A percentile compares a stretch with the other conserved stretches of the same genome.
phyloP scores from a whole-genome alignment of 2,888 invertebrate species.

The Willowsia nigromaculata region DNA sequence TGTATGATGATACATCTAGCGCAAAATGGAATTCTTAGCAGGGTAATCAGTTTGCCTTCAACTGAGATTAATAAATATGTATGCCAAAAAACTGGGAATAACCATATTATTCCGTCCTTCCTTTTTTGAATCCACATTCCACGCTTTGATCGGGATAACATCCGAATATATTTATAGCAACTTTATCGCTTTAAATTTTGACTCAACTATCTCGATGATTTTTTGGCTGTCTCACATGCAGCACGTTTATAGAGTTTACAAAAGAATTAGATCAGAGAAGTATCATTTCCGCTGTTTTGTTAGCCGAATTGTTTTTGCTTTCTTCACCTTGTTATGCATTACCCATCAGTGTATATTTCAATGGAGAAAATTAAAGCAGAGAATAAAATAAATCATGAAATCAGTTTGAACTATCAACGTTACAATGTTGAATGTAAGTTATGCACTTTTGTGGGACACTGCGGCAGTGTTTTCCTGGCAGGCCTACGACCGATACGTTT shows the following conservation, averaged over 20 bases:
- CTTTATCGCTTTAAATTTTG: neutral
- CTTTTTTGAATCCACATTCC: neutral
- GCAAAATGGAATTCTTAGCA: slow-evolving; percentile 17
- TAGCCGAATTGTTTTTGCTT: neutral
- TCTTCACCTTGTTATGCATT: neutral
- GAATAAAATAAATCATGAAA: neutral
- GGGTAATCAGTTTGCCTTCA: slow-evolving; percentile 42
- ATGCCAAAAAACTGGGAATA: slow-evolving; percentile 4
- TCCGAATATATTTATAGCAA: neutral
- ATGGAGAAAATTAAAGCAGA: neutral
- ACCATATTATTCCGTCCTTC: neutral
- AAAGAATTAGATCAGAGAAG: neutral
- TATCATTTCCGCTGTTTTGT: neutral
- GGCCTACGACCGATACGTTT: neutral
- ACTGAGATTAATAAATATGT: slow-evolving; percentile 43
- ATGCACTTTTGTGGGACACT: neutral
- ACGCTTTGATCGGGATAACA: slow-evolving; percentile 1
- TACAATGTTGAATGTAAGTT: neutral
- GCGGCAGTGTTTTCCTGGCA: neutral
- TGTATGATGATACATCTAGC: neutral
- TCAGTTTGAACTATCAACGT: neutral
- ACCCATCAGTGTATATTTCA: neutral
- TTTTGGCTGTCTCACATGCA: neutral
- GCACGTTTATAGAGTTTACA: no score
- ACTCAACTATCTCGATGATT: neutral